Base-by-base conservation (phyloP, 2,113 vertebrate species). In the Entomyzon cyanotis region DNA sequence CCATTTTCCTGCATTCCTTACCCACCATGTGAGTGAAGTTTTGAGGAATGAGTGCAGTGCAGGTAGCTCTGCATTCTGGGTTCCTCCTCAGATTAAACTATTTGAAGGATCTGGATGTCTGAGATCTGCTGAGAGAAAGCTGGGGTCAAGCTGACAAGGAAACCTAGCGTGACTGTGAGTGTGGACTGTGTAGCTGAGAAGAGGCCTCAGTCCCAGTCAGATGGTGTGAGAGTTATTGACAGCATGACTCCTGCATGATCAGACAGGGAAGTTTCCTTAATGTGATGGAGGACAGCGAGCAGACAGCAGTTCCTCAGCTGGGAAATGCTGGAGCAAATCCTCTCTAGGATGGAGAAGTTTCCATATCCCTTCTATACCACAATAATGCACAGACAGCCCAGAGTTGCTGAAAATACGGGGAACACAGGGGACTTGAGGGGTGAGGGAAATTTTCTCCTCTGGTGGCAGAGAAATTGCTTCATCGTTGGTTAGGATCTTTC, bases 391-490 rank as follows among this genome's bases (percentile, higher is more conserved):
- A 8, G 18, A 68, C 11, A 59, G 33, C 4, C 1, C 23, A 3
- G 11, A 70, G 19, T 28, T 74, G 20, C 4, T 60, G 52, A 79
- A 88, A 90, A 87, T 33, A 50, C 0, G 6, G 23, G 19, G 6
- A 84, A 63, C 24, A 31, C 0, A 19, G 7, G 3, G 27, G 37
- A 65, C 15, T 53, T 0, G 0, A 62, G 11, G 37, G 13, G 4
- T 46, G 82, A 62, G 16, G 77, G 25, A 63, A 50, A 13, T 37
- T 77, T 62, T 39, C 15, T 53, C 14, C 37, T 81, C 42, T 59
- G 60, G 17, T 46, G 20, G 23, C 15, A 58, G 42, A 91, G 47
- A 62, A 90, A 42, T 21, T 46, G 4, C 20, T 71, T 41, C 3
- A 5, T 60, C 9, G 0, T 11, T 47, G 28, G 9, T 59, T 58